These are phyloP conservation scores for Chrysomela aeneicollis DNA, from an alignment of 2,888 invertebrate genomes.

Conservation along the genomic window DNA sequence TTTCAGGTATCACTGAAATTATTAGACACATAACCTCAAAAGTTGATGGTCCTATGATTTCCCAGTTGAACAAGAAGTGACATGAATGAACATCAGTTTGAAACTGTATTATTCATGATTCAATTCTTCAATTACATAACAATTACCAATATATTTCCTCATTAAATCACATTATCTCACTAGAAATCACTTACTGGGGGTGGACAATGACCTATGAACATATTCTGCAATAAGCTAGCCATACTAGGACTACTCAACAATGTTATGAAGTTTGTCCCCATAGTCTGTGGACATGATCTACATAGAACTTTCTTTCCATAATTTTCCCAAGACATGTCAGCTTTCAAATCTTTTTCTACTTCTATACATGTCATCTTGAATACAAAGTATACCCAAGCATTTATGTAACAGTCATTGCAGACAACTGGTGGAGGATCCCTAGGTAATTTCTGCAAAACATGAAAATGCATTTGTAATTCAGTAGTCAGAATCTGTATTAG, in stretches of 20 bases:
- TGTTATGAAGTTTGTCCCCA: conserved; percentile 15
- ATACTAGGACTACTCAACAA: neutral
- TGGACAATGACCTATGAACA: conserved; percentile 15
- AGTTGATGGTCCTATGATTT: too few relatives aligned
- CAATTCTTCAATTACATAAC: too few relatives aligned
- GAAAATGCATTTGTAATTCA: neutral
- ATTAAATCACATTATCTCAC: too few relatives aligned
- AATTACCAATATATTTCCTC: too few relatives aligned
- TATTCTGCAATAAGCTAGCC: conserved; percentile 2
- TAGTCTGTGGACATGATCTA: conserved; percentile 9
- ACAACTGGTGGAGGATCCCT: conserved; percentile 6
- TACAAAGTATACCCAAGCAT: conserved; percentile 15
- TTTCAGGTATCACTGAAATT: too few relatives aligned
- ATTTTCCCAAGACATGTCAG: conserved; percentile 20
- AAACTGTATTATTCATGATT: too few relatives aligned
- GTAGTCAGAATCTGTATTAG: too few relatives aligned
- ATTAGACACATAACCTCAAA: too few relatives aligned
- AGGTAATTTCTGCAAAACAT: conserved; percentile 16
- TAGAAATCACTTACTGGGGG: conserved; percentile 5
- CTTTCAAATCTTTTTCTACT: conserved; percentile 18
- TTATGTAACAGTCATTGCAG: conserved; percentile 9
- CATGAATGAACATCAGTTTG: too few relatives aligned
- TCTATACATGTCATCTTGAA: conserved; percentile 19
- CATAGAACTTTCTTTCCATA: conserved; percentile 20
- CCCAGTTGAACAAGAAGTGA: too few relatives aligned